A percentile compares a stretch with the other conserved stretches of the same genome.
Conservation (phyloP, 2,888 invertebrate species). For the Archaeoteleia sp. region DNA sequence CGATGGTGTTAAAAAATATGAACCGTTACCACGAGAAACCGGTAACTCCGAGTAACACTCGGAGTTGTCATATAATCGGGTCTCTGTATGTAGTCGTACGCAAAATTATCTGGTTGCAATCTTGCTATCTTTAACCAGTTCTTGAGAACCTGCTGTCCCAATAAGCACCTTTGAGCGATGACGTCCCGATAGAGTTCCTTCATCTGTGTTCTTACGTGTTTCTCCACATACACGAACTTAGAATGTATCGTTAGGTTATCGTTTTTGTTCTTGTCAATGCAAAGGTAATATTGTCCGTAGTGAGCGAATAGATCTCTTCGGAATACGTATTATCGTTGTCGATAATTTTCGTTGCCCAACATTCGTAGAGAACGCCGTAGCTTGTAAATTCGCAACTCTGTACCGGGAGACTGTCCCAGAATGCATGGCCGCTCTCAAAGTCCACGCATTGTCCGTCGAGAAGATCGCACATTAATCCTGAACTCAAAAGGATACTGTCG, state of each 20-base stretch:
- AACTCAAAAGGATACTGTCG: conserved; percentile 22
- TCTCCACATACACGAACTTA: conserved; percentile 60
- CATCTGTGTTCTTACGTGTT: conserved; percentile 49
- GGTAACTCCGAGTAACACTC: conserved; percentile 55
- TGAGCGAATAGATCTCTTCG: conserved; percentile 29
- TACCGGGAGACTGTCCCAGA: conserved; percentile 25
- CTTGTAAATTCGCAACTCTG: conserved; percentile 24
- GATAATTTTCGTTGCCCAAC: conserved; percentile 17
- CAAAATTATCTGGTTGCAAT: conserved; percentile 55
- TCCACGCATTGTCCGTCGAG: conserved; percentile 22
- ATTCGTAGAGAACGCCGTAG: conserved; percentile 49
- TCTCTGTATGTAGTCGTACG: conserved; percentile 50
- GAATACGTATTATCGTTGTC: neutral
- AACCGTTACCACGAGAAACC: conserved; percentile 13
- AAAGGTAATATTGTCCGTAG: conserved; percentile 40
- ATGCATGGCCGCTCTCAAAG: conserved; percentile 35
- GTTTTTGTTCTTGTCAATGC: conserved; percentile 30
- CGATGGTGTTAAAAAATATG: conserved; percentile 50
- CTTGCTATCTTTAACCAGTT: conserved; percentile 56
- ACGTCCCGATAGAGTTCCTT: conserved; percentile 51
- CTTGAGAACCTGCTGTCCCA: conserved; percentile 56
- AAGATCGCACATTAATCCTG: conserved; percentile 19
- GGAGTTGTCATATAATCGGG: conserved; percentile 55
- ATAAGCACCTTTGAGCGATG: conserved; percentile 52
- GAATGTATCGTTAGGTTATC: no score